phyloP scores from a whole-genome alignment of 2,888 invertebrate species.

The Drosophila silvestris region DNA sequence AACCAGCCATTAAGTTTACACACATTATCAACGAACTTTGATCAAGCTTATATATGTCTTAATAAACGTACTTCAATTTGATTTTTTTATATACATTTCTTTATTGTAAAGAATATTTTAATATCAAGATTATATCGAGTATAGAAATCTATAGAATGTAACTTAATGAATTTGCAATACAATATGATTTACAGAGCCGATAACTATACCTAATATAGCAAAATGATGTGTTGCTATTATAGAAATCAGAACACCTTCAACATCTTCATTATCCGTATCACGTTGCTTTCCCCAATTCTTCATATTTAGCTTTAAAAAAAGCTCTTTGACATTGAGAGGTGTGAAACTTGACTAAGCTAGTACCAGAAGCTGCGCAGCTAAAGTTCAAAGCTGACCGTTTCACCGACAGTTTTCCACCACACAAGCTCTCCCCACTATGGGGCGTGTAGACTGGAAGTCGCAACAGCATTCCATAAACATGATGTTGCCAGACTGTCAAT shows the following conservation, averaged over 20 bases:
- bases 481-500: conserved; percentile 29
- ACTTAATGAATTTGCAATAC: neutral
- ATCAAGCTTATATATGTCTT: neutral
- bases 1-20: neutral
- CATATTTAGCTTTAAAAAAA: neutral
- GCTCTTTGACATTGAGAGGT: neutral
- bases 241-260: neutral
- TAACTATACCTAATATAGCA: neutral
- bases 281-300: no score
- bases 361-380: neutral
- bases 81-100: neutral
- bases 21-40: neutral
- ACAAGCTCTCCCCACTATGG: conserved; percentile 1
- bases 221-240: neutral
- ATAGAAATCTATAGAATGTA: neutral
- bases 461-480: neutral
- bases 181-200: no score
- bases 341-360: neutral
- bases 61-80: neutral
- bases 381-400: neutral
- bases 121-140: neutral
- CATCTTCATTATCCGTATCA: neutral
- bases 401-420: conserved; percentile 16
- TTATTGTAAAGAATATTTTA: neutral
- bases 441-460: conserved; percentile 42